A percentile compares a stretch with the other conserved stretches of the same genome.
Conservation (phyloP, 2,888 invertebrate genomes). For the Oxycera nigricornis region DNA sequence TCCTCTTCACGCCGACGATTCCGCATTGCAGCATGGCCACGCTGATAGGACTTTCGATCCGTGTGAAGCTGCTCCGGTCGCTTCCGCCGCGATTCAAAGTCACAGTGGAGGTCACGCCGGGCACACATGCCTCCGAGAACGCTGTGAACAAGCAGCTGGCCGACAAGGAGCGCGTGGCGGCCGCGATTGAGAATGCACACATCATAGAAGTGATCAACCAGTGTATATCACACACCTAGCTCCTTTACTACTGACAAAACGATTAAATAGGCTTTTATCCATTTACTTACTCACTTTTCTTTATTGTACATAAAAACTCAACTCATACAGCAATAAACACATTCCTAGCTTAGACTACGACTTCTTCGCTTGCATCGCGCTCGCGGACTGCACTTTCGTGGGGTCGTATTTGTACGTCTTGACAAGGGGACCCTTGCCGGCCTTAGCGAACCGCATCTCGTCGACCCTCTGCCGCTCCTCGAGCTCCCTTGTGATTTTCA, state of each 20-base stretch:
- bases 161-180: slow-evolving; percentile 97
- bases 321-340: slow-evolving; percentile 42
- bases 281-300: slow-evolving; percentile 27
- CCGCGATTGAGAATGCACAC: slow-evolving; percentile 93
- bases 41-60: slow-evolving; percentile 85
- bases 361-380: slow-evolving; percentile 66
- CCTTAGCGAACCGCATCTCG: slow-evolving; percentile 78
- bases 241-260: slow-evolving; percentile 8
- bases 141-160: slow-evolving; percentile 97
- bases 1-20: slow-evolving; percentile 96
- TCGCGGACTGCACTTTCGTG: slow-evolving; percentile 65
- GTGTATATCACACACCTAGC: slow-evolving; percentile 67
- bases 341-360: slow-evolving; percentile 27
- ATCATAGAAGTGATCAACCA: slow-evolving; percentile 93
- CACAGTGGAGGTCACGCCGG: slow-evolving; percentile 86
- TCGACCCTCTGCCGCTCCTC: slow-evolving; percentile 79
- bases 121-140: slow-evolving; percentile 88
- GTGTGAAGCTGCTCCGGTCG: slow-evolving; percentile 87
- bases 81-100: slow-evolving; percentile 87
- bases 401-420: slow-evolving; percentile 91
- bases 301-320: slow-evolving; percentile 47
- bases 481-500: slow-evolving; percentile 79
- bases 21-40: slow-evolving; percentile 99
- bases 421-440: slow-evolving; percentile 84
- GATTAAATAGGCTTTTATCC: background rate